Evolutionary conservation across 2,113 vertebrate genomes (phyloP), one percentile per base, ranked within the genome.

Genomic region (Shinisaurus crocodilurus): DNA sequence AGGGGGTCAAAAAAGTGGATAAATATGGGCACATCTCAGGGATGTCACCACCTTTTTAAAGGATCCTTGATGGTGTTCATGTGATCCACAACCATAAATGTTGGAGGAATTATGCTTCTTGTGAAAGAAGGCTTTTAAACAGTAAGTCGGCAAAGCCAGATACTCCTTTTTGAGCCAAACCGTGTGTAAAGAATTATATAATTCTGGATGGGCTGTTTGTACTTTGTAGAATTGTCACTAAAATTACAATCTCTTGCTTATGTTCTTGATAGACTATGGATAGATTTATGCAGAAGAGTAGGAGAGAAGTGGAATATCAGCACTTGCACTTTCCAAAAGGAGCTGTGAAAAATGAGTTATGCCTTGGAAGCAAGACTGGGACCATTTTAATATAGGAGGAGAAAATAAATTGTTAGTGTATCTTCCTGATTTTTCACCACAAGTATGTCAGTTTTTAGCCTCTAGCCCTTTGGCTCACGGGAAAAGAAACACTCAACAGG

Each of bases 371-470:
- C 20, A 89, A 90, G 89, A 76, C 2, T 0, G 0, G 9, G 70
- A 85, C 3, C n/a, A 91, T 57, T 76, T 87, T 82, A 32, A n/a
- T 48, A 34, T 23, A 27, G 89, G 15, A 76, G 65, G 40, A 5
- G n/a, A 54, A 48, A 67, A 82, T 29, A 8, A 25, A 34, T 1
- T 91, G 88, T 87, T 9, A 15, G 72, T 29, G 1, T 77, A 87
- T 80, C 63, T 4, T 82, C 76, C 23, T 1, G 48, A 60, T 57
- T 87, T 86, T 85, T 16, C 63, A 45, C 3, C 77, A 29, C 3
- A 84, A 57, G 15, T 27, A 27, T 88, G 54, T n/a, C 50, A 43
- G 2, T 89, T 93, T 93, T 88, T 29, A 89, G 69, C 10, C 90
- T 40, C 67, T 50, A 92, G 37, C 15, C 37, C 87, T 80, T 65